These are phyloP conservation scores for Dermochelys coriacea DNA, from an alignment of 2,797 vertebrate species.

Conservation along the genomic window DNA sequence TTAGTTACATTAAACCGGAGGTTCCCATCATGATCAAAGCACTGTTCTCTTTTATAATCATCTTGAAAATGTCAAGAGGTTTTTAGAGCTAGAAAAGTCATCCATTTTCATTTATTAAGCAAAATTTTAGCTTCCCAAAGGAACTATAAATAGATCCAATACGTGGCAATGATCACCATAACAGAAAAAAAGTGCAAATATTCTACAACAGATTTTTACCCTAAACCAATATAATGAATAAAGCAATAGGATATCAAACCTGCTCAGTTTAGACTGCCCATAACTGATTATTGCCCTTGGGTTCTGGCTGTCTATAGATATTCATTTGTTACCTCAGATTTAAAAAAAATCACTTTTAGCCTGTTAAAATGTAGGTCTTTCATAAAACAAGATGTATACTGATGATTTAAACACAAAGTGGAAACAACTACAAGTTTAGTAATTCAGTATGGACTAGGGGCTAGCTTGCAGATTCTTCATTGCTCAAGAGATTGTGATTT, in stretches of 20 bases:
- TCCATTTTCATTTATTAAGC: slow-evolving; percentile 15
- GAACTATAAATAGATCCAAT: not conserved
- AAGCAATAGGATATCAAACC: not conserved
- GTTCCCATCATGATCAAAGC: not conserved
- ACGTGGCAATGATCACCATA: not conserved
- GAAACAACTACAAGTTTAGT: not conserved
- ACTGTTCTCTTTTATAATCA: not conserved
- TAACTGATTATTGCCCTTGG: not conserved
- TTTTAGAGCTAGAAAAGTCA: slow-evolving; percentile 25
- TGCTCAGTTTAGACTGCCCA: not conserved
- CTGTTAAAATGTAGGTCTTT: not conserved
- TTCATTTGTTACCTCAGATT: not conserved
- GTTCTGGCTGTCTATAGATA: not conserved
- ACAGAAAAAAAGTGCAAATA: not conserved
- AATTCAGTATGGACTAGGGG: not conserved
- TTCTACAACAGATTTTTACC: not conserved
- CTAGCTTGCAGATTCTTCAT: not conserved
- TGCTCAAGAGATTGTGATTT: not conserved
- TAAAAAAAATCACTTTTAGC: not conserved
- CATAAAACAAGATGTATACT: not conserved
- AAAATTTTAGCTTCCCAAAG: slow-evolving; percentile 23
- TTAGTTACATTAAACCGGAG: not conserved
- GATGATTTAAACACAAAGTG: slow-evolving; percentile 10
- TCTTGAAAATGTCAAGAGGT: slow-evolving; percentile 10
- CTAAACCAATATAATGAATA: not conserved